Evolutionary conservation across 2,113 vertebrate species (phyloP).

Genomic region (Potamarius usumacintae): DNA sequence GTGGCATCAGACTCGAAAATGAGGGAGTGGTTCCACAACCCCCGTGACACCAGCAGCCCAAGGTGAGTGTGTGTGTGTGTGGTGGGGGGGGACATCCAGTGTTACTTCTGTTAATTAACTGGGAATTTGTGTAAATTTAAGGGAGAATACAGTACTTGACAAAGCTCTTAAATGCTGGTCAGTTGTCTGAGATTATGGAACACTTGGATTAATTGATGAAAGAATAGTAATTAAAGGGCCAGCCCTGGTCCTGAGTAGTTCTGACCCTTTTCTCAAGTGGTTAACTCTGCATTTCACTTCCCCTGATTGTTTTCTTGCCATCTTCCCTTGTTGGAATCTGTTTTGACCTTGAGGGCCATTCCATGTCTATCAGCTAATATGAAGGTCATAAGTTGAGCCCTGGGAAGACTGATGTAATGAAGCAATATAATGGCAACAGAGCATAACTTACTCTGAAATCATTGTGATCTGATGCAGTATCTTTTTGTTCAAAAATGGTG

Average conservation of each 20-base stretch:
- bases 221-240: neutral
- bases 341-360: neutral
- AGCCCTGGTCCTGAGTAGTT: neutral
- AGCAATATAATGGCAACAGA: neutral
- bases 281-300: neutral
- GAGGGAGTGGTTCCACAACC: conserved; percentile 89
- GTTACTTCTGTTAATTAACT: neutral
- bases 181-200: neutral
- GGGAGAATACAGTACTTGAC: no score
- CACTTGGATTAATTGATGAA: neutral
- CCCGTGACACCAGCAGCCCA: conserved; percentile 86
- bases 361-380: neutral
- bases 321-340: neutral
- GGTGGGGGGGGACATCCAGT: neutral
- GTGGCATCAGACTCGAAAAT: conserved; percentile 89
- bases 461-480: neutral
- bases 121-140: neutral
- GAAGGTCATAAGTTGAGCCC: neutral
- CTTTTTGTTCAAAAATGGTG: neutral
- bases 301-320: neutral
- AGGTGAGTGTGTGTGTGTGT: conserved; percentile 73
- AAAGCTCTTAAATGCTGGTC: neutral
- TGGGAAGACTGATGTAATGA: neutral
- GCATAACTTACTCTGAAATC: neutral
- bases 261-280: no score